Base-by-base conservation (phyloP, 2,797 vertebrate species). In the Odontamblyopus lacepedii region DNA sequence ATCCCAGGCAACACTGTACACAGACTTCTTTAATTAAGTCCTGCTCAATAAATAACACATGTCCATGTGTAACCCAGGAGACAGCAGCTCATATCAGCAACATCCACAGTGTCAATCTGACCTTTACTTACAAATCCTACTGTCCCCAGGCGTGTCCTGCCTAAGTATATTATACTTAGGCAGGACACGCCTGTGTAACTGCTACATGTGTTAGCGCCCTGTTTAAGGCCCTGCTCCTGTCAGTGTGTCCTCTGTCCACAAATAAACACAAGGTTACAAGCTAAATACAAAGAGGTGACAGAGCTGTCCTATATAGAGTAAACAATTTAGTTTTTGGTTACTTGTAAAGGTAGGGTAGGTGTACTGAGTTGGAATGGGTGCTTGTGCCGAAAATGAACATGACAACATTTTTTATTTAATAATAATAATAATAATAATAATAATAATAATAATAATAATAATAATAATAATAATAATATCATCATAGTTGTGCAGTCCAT, bases 11-110 rank as follows among this genome's bases (percentile, higher is more conserved):
- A 83, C 78, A 61, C 70, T 63, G n/a, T 79, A 78, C 78, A 73
- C 18, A 72, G 83, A 79, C 82, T 76, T 85, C 83, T 88, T 87
- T 92, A 90, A 93, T 91, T 88, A 89, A 84, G 78, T 80, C 61
- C 70, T 15, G 30, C 63, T 78, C 69, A 84, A 86, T 81, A 84
- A 88, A 88, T 85, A 89, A 86, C 78, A 78, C 30, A 44, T 85
- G 83, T 83, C 85, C 78, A 75, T 19, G 50, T 41, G 69, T 19
- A 69, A 80, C 86, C 75, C 74, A 27, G 32, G 88, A 84, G 80
- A 80, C 55, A 35, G 72, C 59, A 23, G 16, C 16, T 53, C 51
- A 18, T 53, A 18, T 53, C 44, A 48, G 15, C 44, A 4, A 48
- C 44, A 48, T 48, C 44, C 13, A 48, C 44, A 48, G 44, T 15